Base-by-base conservation (phyloP, 2,888 invertebrate species). In the Athalia cordata region DNA sequence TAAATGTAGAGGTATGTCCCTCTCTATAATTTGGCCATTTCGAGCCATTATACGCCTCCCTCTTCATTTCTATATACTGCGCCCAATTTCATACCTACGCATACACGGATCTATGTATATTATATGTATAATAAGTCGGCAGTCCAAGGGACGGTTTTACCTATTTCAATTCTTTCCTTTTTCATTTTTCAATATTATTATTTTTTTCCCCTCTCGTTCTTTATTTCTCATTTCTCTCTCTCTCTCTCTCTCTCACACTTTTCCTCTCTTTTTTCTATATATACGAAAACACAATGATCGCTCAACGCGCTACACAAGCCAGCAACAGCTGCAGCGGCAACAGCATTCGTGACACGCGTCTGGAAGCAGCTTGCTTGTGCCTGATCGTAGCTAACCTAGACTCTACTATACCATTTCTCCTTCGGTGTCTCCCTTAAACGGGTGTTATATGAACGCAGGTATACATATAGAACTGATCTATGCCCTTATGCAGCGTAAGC, bases 21-120 rank as follows among this genome's bases (percentile, higher is more conserved):
- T 82, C 79, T 86, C 84, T 83, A 86, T 85, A 86, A 87, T 87
- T 87, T 86, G 84, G 81, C 85, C 85, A 87, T 86, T 87, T 86
- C 85, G 83, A 79, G 78, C 83, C 82, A 87, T 87, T 86, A 77
- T 77, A 86, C 83, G 72, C 64, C 57, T 9, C 70, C 45, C 13
- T 70, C 57, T 47, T 52, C 8, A 77, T 65, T 76, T 65, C 77
- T 77, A 29, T 29, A 29, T 29, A 29, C 67, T 65, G 43, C 66
- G 64, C 78, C 79, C 66, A 67, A 65, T 61, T 57, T 67, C 80
- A 62, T 49, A 55, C 79, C 78, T 29, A 29, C 29, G 29, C 29
- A 29, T 29, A 29, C 29, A 29, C 29, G 29, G 29, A 29, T 29
- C 29, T 1, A 2, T 29, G 29, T 29, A 29, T 2, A 29, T 29